phyloP scores from a whole-genome alignment of 1,140 invertebrate genomes.

The Drosophila sulfurigaster region DNA sequence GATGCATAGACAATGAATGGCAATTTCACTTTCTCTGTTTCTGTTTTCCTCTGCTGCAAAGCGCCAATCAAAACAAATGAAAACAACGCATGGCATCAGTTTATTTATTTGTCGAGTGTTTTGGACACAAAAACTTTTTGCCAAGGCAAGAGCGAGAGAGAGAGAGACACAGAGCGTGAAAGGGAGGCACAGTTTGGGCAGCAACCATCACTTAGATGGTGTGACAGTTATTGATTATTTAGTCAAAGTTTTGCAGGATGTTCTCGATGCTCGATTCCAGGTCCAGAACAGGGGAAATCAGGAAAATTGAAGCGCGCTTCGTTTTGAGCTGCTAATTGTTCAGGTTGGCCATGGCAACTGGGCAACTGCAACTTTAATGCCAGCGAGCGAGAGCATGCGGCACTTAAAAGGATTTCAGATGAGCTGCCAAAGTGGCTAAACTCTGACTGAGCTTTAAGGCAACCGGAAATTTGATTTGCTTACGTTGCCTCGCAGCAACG shows the following conservation, averaged over 20 bases:
- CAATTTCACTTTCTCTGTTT: slow-evolving; percentile 32
- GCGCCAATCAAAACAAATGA: slow-evolving; percentile 61
- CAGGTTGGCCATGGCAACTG: slow-evolving; percentile 51
- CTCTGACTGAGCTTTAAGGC: slow-evolving; percentile 18
- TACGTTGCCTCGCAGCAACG: slow-evolving; percentile 17
- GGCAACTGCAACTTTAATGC: slow-evolving; percentile 60
- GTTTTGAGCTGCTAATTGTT: slow-evolving; percentile 58
- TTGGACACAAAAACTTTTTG: slow-evolving; percentile 52
- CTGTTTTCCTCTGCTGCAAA: slow-evolving; percentile 21
- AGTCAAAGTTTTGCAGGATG: slow-evolving; percentile 29
- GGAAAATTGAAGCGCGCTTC: slow-evolving; percentile 55
- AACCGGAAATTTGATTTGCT: slow-evolving; percentile 75
- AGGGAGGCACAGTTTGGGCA: not conserved
- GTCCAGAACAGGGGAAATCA: slow-evolving; percentile 62
- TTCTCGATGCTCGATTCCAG: not conserved
- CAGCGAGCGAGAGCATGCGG: slow-evolving; percentile 3
- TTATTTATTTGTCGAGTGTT: slow-evolving; percentile 45
- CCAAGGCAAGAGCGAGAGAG: slow-evolving; percentile 11
- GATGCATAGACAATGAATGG: slow-evolving; percentile 19
- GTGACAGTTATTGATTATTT: slow-evolving; percentile 79
- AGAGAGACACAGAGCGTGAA: not conserved
- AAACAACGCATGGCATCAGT: slow-evolving; percentile 48
- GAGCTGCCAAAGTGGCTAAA: slow-evolving; percentile 38
- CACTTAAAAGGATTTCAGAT: slow-evolving; percentile 47
- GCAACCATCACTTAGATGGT: slow-evolving; percentile 34